Evolutionary conservation across 1,140 invertebrate genomes (phyloP).

Genomic region (Zaprionus kolodkinae): DNA sequence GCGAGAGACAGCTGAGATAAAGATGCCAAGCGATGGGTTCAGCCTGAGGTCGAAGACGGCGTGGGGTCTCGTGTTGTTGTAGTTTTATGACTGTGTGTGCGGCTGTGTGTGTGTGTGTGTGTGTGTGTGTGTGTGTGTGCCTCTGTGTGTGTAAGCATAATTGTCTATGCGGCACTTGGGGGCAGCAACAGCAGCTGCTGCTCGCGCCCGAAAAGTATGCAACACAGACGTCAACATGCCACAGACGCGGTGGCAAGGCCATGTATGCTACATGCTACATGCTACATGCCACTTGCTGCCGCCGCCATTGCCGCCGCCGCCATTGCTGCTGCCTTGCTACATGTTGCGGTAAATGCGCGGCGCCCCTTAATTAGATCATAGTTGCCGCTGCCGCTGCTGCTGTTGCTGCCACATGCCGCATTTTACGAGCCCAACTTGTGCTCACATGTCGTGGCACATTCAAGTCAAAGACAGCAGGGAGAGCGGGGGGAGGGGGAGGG

Average conservation of each 20-base stretch:
- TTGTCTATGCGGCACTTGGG: constrained; percentile 13
- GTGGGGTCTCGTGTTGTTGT: constrained; percentile 18
- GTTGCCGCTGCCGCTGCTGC: constrained; percentile 39
- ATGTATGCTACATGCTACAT: neutral
- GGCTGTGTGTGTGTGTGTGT: neutral
- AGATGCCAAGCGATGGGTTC: constrained; percentile 5
- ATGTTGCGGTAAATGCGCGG: constrained; percentile 53
- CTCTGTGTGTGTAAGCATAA: constrained; percentile 21
- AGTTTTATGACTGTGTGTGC: constrained; percentile 55
- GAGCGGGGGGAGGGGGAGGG: neutral
- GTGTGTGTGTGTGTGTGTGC: constrained; percentile 4
- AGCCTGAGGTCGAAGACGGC: constrained; percentile 9
- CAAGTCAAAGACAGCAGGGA: neutral
- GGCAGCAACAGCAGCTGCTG: constrained; percentile 14
- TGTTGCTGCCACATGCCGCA: constrained; percentile 27
- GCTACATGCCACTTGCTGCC: constrained; percentile 22
- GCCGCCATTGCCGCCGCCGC: neutral
- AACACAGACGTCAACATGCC: constrained; percentile 21
- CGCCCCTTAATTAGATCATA: constrained; percentile 69
- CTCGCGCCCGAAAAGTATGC: constrained; percentile 15
- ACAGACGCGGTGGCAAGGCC: neutral
- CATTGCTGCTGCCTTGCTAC: constrained; percentile 23
- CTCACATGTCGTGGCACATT: constrained; percentile 38
- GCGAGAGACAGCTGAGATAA: neutral
- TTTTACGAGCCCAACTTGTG: constrained; percentile 35